Evolutionary conservation across 2,888 invertebrate species (phyloP).

Genomic region (Agriopis marginaria): DNA sequence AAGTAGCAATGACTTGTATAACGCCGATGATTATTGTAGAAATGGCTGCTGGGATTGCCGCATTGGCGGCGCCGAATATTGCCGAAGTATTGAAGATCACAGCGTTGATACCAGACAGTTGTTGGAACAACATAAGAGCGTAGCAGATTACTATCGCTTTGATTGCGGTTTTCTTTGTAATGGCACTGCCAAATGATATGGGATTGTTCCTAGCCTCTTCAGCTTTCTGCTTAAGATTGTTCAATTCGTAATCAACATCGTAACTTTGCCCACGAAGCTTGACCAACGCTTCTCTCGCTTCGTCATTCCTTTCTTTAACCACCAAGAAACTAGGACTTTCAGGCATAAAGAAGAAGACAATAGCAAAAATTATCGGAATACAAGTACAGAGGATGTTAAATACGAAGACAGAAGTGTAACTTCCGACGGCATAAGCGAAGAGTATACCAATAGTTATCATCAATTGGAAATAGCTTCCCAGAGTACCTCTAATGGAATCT

Average conservation of each 20-base stretch:
- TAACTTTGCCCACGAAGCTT: conserved; percentile 91
- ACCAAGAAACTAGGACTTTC: conserved; percentile 93
- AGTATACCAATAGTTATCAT: conserved; percentile 94
- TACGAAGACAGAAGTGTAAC: conserved; percentile 82
- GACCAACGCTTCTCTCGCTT: conserved; percentile 89
- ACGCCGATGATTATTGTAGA: conserved; percentile 94
- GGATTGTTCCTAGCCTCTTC: conserved; percentile 82
- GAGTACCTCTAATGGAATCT: conserved; percentile 92
- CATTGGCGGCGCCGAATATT: conserved; percentile 90
- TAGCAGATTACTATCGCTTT: conserved; percentile 90
- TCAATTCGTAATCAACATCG: conserved; percentile 88
- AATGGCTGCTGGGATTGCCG: conserved; percentile 83
- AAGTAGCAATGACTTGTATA: conserved; percentile 92
- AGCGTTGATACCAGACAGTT: conserved; percentile 93
- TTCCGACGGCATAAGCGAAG: conserved; percentile 90
- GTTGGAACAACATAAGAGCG: conserved; percentile 96
- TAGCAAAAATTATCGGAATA: conserved; percentile 89
- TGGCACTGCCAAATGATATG: conserved; percentile 84
- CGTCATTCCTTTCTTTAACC: conserved; percentile 87
- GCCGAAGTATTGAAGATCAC: conserved; percentile 92
- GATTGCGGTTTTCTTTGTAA: conserved; percentile 87
- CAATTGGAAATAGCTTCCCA: conserved; percentile 95
- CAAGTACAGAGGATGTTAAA: conserved; percentile 89
- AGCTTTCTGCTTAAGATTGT: conserved; percentile 85
- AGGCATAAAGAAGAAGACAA: conserved; percentile 93